These are phyloP conservation scores for Bubo bubo DNA, from an alignment of 2,113 vertebrate genomes.

Conservation along the genomic window DNA sequence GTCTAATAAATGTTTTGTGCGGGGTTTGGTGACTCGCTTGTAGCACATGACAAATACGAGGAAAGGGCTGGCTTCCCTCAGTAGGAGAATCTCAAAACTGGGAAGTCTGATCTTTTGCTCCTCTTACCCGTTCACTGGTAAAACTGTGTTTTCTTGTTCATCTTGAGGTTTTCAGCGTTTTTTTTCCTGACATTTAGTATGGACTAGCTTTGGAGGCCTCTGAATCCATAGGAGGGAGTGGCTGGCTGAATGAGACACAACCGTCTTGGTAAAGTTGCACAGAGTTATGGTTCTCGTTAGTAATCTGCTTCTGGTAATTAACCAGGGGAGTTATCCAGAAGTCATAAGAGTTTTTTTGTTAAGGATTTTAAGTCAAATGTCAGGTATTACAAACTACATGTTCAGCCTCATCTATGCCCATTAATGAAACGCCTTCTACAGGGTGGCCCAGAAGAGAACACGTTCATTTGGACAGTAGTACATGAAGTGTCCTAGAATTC, in stretches of 20 bases:
- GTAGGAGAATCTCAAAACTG: not conserved
- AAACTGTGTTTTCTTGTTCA: not conserved
- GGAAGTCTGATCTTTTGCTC: not conserved
- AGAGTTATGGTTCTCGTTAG: not conserved
- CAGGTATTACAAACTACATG: accelerated
- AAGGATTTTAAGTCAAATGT: not conserved
- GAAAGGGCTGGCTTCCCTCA: not conserved
- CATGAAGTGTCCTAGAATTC: not conserved
- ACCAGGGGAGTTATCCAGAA: not conserved
- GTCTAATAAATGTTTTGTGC: not conserved
- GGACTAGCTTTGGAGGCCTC: too few species aligned
- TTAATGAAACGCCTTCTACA: not conserved
- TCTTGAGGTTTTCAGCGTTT: not conserved
- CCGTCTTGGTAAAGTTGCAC: not conserved
- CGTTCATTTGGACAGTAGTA: not conserved
- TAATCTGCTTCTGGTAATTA: not conserved
- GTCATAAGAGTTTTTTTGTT: not conserved
- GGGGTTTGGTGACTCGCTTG: not conserved
- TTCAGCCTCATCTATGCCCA: not conserved
- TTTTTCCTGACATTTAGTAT: accelerated
- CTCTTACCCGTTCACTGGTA: too few species aligned
- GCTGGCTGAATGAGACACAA: not conserved
- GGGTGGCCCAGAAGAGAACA: not conserved
- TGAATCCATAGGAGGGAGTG: not conserved
- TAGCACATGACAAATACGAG: not conserved